Evolutionary conservation across 2,797 vertebrate species (phyloP).

Genomic region (Allobates femoralis): DNA sequence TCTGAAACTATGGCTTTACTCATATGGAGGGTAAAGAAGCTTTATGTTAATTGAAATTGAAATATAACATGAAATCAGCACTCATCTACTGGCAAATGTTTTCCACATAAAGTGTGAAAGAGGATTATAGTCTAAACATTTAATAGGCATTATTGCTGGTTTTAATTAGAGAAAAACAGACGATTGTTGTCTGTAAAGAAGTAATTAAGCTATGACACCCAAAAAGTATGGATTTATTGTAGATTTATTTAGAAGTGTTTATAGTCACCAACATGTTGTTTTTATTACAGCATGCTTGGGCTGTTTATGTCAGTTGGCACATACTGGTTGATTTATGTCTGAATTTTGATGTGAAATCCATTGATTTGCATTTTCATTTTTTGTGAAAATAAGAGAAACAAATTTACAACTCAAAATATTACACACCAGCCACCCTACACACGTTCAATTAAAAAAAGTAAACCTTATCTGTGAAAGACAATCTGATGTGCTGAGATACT

Average conservation of each 20-base stretch:
- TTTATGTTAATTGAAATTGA: constrained; percentile 66
- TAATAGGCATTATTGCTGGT: constrained; percentile 60
- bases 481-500: too few relatives aligned
- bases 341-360: constrained; percentile 29
- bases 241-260: constrained; percentile 60
- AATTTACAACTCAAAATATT: constrained; percentile 7
- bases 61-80: constrained; percentile 63
- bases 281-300: constrained; percentile 41
- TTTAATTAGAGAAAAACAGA: constrained; percentile 63
- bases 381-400: not conserved
- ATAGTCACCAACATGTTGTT: constrained; percentile 56
- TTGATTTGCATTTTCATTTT: constrained; percentile 41
- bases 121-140: constrained; percentile 63
- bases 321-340: constrained; percentile 16
- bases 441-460: too few relatives aligned
- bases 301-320: constrained; percentile 16
- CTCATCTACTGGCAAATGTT: constrained; percentile 62
- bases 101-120: constrained; percentile 61
- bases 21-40: constrained; percentile 61
- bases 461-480: too few relatives aligned
- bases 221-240: constrained; percentile 47
- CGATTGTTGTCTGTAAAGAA: constrained; percentile 61
- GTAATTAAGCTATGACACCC: constrained; percentile 51
- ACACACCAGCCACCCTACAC: too few relatives aligned
- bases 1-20: constrained; percentile 62